These are phyloP conservation scores for Lerista edwardsae DNA, from an alignment of 2,797 vertebrate species.

Conservation along the genomic window DNA sequence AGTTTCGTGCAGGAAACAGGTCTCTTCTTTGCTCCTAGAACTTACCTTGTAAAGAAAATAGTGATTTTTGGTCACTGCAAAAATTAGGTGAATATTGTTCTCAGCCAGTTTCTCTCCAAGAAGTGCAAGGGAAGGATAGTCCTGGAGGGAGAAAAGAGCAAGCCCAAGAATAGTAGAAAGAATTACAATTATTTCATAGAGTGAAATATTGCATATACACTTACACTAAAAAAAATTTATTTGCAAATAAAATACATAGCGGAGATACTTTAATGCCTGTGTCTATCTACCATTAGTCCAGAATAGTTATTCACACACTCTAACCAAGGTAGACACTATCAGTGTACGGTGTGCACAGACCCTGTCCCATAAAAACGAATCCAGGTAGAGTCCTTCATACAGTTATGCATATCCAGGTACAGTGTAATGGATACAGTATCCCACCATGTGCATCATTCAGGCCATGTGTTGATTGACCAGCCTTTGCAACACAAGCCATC, in stretches of 20 bases:
- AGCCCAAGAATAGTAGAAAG: background rate
- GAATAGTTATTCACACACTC: too few relatives aligned
- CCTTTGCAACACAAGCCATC: background rate
- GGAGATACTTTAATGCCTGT: background rate
- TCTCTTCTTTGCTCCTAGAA: background rate
- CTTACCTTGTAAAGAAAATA: slow-evolving; percentile 95
- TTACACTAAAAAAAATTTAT: background rate
- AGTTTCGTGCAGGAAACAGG: background rate
- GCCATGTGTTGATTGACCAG: background rate
- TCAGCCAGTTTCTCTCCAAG: slow-evolving; percentile 96
- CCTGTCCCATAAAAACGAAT: too few relatives aligned
- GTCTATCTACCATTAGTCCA: background rate
- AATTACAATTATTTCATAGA: background rate
- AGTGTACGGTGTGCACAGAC: too few relatives aligned
- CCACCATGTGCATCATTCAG: background rate
- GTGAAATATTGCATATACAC: background rate
- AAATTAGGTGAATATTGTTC: slow-evolving; percentile 97
- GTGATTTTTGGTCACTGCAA: slow-evolving; percentile 91
- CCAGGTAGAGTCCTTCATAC: too few relatives aligned
- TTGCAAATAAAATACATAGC: background rate
- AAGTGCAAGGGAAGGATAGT: slow-evolving; percentile 95
- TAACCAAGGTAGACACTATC: too few relatives aligned
- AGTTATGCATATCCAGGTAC: too few relatives aligned
- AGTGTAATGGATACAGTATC: background rate
- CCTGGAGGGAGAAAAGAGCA: slow-evolving; percentile 72